Base-by-base conservation (phyloP, 2,888 invertebrate genomes). In the Disparrhopalites patrizii region DNA sequence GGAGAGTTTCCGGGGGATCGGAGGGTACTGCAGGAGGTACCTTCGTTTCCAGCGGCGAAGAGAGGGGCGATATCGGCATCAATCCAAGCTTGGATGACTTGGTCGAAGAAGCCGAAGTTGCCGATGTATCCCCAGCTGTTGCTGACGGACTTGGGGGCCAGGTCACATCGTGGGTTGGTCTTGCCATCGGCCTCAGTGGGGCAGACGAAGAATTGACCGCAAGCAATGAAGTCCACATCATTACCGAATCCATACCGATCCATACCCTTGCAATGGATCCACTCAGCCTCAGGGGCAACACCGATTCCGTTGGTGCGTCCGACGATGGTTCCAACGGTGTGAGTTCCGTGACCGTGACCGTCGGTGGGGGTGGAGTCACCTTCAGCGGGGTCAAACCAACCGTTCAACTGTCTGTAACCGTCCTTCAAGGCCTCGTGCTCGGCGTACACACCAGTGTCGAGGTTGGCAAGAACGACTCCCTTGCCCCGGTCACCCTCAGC, bases 281-380 rank as follows among this genome's bases (percentile, higher is more conserved):
- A 63, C 31, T 55, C 40, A 4, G 63, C 63, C 25, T 36, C 27
- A 62, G 57, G 57, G 15, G 65, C 65, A 15, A 65, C 65, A 13
- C 65, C 65, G 40, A 65, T 51, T 8, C 62, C 62, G 57, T 57
- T 57, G 57, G 57, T 20, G n/a, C 52, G n/a, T 51, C 62, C 62
- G 25, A 31, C 62, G 27, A 62, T 51, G 15, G 62, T 62, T 62
- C 62, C 62, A 28, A 36, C 52, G 10, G 38, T 36, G 36, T 62
- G 62, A 23, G 62, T 62, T 31, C 62, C 62, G 25, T 51, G 62
- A 13, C 36, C 52, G 40, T 40, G 25, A 8, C 10, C 25, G 27
- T 57, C 57, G 7, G 25, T 40, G 27, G 57, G 38, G 23, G 40
- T 40, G 3, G 20, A 15, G 40, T 30, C 51, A 15, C 15, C 40